phyloP scores from a whole-genome alignment of 2,113 vertebrate genomes.

The Ascaphus truei region DNA sequence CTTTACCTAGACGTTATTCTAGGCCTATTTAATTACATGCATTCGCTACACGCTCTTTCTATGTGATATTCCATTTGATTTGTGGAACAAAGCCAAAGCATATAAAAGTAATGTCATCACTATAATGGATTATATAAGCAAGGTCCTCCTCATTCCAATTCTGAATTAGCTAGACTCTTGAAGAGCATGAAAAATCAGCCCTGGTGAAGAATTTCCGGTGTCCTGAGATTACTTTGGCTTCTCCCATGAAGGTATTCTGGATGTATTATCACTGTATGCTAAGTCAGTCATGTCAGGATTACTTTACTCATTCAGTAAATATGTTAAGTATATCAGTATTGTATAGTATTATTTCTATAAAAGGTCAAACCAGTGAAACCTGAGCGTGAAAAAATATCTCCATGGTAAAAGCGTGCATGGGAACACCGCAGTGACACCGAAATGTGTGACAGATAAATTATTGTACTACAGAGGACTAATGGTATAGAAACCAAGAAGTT shows the following conservation, averaged over 20 bases:
- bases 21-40: no score
- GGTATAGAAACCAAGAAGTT: constrained; percentile 55
- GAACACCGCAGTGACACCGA: constrained; percentile 45
- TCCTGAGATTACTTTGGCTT: not conserved
- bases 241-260: no score
- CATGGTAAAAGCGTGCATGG: constrained; percentile 42
- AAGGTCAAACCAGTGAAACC: constrained; percentile 20
- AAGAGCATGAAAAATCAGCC: not conserved
- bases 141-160: no score
- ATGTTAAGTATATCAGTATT: not conserved
- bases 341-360: constrained; percentile 26
- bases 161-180: no score
- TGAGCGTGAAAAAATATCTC: constrained; percentile 34
- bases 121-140: no score
- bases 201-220: not conserved
- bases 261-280: no score
- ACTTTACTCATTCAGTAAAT: constrained; percentile 7
- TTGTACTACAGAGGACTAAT: constrained; percentile 34
- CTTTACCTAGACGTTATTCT: no score
- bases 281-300: no score
- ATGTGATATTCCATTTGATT: no score
- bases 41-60: no score
- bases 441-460: constrained; percentile 29
- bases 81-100: no score
- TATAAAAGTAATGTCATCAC: no score